Evolutionary conservation across 2,888 invertebrate genomes (phyloP).

Genomic region (Aromia moschata): DNA sequence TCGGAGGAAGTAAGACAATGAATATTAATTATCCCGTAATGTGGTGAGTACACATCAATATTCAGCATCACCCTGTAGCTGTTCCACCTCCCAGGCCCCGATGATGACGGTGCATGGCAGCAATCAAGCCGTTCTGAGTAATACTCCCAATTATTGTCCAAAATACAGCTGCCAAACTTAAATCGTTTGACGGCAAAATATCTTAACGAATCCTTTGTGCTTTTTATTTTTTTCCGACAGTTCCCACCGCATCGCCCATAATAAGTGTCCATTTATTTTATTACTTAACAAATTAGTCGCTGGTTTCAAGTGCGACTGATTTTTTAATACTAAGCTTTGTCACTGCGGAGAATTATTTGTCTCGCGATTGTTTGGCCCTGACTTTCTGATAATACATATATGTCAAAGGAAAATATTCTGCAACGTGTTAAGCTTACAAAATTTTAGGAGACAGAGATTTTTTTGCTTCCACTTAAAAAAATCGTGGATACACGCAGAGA

Average conservation of each 20-base stretch:
- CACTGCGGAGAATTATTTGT: no score
- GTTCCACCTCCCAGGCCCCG: not conserved
- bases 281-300: constrained; percentile 12
- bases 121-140: constrained; percentile 33
- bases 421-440: no score
- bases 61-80: not conserved
- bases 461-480: no score
- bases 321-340: constrained; percentile 7
- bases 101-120: constrained; percentile 18
- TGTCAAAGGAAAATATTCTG: no score
- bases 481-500: no score
- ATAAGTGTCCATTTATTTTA: constrained; percentile 21
- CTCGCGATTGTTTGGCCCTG: no score
- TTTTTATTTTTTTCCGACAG: constrained; percentile 32
- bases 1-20: no score
- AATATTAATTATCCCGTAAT: not conserved
- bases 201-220: constrained; percentile 41
- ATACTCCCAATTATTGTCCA: constrained; percentile 57
- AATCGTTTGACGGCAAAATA: constrained; percentile 57
- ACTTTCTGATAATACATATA: no score
- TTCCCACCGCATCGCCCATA: constrained; percentile 5
- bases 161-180: constrained; percentile 58
- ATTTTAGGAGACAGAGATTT: no score
- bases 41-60: not conserved
- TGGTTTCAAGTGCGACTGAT: constrained; percentile 12